These are phyloP conservation scores for Typhlichthys subterraneus DNA, from an alignment of 2,797 vertebrate species.

Conservation along the genomic window DNA sequence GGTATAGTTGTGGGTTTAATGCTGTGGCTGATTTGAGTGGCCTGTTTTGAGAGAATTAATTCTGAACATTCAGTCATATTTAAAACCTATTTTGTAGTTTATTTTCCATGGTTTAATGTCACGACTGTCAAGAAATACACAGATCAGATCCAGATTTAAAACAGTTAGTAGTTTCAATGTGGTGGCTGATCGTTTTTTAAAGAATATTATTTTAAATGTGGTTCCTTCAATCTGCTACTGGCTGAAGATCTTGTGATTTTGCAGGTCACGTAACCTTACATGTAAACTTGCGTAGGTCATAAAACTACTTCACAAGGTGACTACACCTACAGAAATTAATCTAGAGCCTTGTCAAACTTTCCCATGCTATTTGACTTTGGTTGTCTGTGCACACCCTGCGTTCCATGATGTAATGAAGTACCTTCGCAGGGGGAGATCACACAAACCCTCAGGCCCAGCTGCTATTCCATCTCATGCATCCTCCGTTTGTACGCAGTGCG, in stretches of 20 bases:
- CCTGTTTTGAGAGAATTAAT: no score
- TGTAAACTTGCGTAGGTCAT: neutral
- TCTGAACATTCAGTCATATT: no score
- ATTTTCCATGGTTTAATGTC: no score
- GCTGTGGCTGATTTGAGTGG: no score
- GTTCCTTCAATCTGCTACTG: neutral
- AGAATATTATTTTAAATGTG: neutral
- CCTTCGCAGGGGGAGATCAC: slow-evolving; percentile 2
- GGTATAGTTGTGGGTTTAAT: no score
- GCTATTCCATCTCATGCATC: slow-evolving; percentile 9
- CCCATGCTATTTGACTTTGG: neutral
- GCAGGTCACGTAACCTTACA: neutral
- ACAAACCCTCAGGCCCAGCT: slow-evolving; percentile 11
- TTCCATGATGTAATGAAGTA: neutral
- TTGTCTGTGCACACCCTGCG: neutral
- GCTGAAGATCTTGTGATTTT: neutral
- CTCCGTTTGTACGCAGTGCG: slow-evolving; percentile 8
- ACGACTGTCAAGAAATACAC: no score
- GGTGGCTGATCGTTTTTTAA: no score
- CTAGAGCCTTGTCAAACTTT: slow-evolving; percentile 3
- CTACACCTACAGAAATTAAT: neutral
- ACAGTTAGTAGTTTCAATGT: no score
- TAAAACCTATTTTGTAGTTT: no score
- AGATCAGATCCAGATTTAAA: no score
- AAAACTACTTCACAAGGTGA: slow-evolving; percentile 1